Evolutionary conservation across 2,888 invertebrate species (phyloP).

Genomic region (Rutpela maculata): DNA sequence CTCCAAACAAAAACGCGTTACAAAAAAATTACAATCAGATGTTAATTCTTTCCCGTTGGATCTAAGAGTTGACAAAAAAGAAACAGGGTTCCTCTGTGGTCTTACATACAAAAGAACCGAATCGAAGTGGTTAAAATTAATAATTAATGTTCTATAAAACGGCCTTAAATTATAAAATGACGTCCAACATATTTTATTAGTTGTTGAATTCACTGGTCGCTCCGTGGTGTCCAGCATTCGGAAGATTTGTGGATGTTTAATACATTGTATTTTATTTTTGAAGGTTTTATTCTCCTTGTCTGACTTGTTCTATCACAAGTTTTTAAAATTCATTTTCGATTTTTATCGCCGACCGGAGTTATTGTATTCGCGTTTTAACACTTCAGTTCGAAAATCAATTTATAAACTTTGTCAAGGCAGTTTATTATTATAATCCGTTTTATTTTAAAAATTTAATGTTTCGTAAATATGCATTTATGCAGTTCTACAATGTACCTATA

Average conservation of each 20-base stretch:
- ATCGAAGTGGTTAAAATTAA: slow-evolving; percentile 66
- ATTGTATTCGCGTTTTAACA: slow-evolving; percentile 28
- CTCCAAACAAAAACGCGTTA: slow-evolving; percentile 51
- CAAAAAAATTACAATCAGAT: slow-evolving; percentile 43
- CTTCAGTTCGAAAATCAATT: slow-evolving; percentile 15
- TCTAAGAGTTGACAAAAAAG: slow-evolving; percentile 61
- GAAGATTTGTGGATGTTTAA: slow-evolving; percentile 72
- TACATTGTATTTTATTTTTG: slow-evolving; percentile 71
- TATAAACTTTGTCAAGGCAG: background rate
- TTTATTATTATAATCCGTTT: background rate
- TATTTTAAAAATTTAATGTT: no score
- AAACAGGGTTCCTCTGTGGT: slow-evolving; percentile 56
- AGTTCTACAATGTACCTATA: no score
- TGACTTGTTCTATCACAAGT: slow-evolving; percentile 32
- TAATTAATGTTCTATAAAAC: slow-evolving; percentile 71
- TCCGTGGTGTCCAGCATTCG: slow-evolving; percentile 56
- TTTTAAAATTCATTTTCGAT: slow-evolving; percentile 25
- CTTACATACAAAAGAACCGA: slow-evolving; percentile 56
- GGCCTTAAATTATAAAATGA: slow-evolving; percentile 68
- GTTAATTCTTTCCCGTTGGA: slow-evolving; percentile 33
- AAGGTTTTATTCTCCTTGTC: slow-evolving; percentile 62
- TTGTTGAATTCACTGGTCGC: slow-evolving; percentile 67
- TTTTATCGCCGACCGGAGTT: slow-evolving; percentile 10
- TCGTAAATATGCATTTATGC: no score
- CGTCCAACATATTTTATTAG: slow-evolving; percentile 70